Conservation (phyloP, 1,140 invertebrate species). For the Bombus waltoni region DNA sequence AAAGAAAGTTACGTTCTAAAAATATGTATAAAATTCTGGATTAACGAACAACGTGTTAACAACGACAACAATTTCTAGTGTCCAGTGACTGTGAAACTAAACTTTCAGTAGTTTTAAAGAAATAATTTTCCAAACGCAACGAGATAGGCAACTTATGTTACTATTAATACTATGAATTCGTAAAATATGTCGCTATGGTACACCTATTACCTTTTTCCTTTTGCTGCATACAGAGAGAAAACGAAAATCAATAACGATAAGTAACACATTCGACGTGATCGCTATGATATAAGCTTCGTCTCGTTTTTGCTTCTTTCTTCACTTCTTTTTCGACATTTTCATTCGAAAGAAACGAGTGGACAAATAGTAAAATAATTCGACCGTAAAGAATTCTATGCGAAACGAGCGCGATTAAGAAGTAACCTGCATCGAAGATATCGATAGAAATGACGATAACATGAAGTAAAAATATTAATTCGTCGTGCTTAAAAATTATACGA, state of each 20-base stretch:
- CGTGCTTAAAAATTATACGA: conserved; percentile 12
- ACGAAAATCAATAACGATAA: conserved; percentile 40
- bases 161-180: conserved; percentile 67
- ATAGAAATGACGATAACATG: conserved; percentile 5
- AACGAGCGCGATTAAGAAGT: not conserved
- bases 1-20: not conserved
- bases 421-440: not conserved
- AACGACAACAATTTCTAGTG: conserved; percentile 27
- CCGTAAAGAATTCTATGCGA: conserved; percentile 8
- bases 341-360: conserved; percentile 3
- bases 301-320: not conserved
- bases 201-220: conserved; percentile 32
- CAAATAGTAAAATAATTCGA: conserved; percentile 11
- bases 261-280: conserved; percentile 19
- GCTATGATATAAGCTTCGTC: conserved; percentile 7
- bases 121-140: conserved; percentile 50
- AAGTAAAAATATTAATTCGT: conserved; percentile 6
- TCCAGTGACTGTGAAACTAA: conserved; percentile 5
- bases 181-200: conserved; percentile 54
- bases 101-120: not conserved
- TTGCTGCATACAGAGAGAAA: conserved; percentile 38
- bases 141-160: conserved; percentile 59
- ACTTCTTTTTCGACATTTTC: not conserved
- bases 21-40: not conserved
- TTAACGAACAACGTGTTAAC: conserved; percentile 7